Base-by-base conservation (phyloP, 2,113 vertebrate species). In the Electrona antarctica region DNA sequence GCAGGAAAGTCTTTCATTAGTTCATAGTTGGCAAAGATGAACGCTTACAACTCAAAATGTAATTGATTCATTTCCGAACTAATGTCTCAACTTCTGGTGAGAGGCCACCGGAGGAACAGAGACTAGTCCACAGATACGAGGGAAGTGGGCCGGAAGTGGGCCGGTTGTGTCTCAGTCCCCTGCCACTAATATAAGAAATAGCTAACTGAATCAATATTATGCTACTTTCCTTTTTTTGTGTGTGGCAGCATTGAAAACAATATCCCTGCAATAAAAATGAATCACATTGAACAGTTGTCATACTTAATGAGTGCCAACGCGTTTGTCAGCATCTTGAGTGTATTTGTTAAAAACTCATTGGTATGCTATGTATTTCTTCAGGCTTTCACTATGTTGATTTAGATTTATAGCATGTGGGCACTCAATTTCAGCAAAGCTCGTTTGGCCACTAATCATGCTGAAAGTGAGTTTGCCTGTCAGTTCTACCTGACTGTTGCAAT, bases 171-270 rank as follows among this genome's bases (percentile, higher is more conserved):
- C 75, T 51, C 75, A 33, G 47, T 77, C 73, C 83, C 78, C 56
- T 51, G 64, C 62, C 60, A 10, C 45, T 51, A 68, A 76, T 86
- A 71, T 66, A 64, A 76, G 61, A 80, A 66, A 77, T 86, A 81
- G 2, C 14, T 9, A 63, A 29, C 56, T 28, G 8, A 63, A 55
- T 71, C 33, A 41, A 41, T 41, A 41, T 84, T 63, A 72, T 64
- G 70, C 73, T 52, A 64, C 58, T 83, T 71, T 4, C 66, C 77
- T 88, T 67, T 0, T 71, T 75, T 55, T 63, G 69, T 69, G 75
- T 74, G 64, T 69, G 59, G 41, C 59, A 68, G 63, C 47, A 75
- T n/a, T 75, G 41, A 29, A 78, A 73, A 80, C 66, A 81, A 73
- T 67, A 65, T 60, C 14, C 0, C 0, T 76, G 72, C 59, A 68